Percentiles rank a stretch among this genome's conserved stretches.
phyloP scores from a whole-genome alignment of 1,140 invertebrate species.

The Tetragnatha versicolor region DNA sequence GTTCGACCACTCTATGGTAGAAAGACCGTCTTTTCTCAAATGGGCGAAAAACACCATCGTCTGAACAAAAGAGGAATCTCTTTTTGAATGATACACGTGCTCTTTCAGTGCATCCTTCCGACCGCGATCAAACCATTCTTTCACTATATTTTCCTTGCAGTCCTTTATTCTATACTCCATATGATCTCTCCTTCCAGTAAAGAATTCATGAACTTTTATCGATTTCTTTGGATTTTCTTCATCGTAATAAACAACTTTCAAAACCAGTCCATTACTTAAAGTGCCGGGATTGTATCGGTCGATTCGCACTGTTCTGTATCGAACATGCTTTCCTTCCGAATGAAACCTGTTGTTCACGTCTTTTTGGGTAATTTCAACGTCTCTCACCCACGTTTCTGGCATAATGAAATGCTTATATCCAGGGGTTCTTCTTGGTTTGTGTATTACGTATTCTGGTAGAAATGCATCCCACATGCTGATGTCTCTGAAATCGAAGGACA shows the following conservation, averaged over 20 bases:
- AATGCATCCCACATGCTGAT: conserved; percentile 13
- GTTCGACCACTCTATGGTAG: conserved; percentile 9
- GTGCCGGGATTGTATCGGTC: conserved; percentile 18
- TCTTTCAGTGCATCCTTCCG: conserved; percentile 34
- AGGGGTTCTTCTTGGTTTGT: neutral
- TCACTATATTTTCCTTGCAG: neutral
- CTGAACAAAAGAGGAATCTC: neutral
- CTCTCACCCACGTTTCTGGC: conserved; percentile 30
- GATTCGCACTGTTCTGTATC: conserved; percentile 20
- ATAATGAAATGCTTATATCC: neutral
- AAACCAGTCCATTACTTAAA: conserved; percentile 5
- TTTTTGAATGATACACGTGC: neutral
- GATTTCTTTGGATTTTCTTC: neutral
- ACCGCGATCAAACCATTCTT: conserved; percentile 11
- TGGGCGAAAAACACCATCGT: conserved; percentile 25
- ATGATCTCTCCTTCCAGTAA: conserved; percentile 7
- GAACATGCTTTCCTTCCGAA: neutral
- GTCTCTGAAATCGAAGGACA: conserved; percentile 18
- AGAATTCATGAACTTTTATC: neutral
- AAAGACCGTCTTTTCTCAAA: conserved; percentile 7
- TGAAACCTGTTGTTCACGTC: conserved; percentile 17
- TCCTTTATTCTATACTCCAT: conserved; percentile 5
- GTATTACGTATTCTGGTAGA: conserved; percentile 5
- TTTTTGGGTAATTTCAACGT: conserved; percentile 21
- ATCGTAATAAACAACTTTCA: conserved; percentile 8